These are phyloP conservation scores for Athalia cordata DNA, from an alignment of 2,888 invertebrate genomes.

Conservation along the genomic window DNA sequence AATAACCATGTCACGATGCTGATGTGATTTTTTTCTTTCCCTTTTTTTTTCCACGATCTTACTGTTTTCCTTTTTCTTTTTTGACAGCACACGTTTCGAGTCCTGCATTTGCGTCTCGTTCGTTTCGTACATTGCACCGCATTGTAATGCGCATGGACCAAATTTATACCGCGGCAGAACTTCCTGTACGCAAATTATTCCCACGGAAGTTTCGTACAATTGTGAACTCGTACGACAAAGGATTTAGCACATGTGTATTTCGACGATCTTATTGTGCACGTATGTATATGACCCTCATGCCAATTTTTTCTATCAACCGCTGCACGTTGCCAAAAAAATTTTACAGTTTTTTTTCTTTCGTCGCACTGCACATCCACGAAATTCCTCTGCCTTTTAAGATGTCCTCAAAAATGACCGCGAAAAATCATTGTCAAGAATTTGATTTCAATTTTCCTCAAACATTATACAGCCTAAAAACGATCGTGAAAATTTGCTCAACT, in stretches of 20 bases:
- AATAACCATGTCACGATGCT: constrained; percentile 39
- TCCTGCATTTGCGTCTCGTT: constrained; percentile 47
- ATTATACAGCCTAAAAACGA: no score
- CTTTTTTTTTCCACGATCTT: neutral
- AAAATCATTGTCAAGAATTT: no score
- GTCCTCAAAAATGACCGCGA: no score
- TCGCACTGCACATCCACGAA: no score
- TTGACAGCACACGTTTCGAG: neutral
- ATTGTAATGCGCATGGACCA: no score
- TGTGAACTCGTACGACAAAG: constrained; percentile 60
- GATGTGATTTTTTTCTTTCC: constrained; percentile 51
- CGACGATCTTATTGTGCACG: neutral
- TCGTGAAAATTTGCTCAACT: no score
- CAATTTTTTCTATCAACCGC: neutral
- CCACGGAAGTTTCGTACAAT: constrained; percentile 66
- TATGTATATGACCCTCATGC: neutral
- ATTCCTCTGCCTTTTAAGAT: no score
- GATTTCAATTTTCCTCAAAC: no score
- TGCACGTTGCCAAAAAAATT: neutral
- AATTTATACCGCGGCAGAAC: constrained; percentile 40
- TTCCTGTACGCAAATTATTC: constrained; percentile 71
- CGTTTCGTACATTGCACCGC: constrained; percentile 58
- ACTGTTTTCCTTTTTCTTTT: neutral
- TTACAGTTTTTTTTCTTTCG: no score
- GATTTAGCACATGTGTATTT: constrained; percentile 54